phyloP scores from a whole-genome alignment of 1,140 invertebrate species.

The Vanessa tameamea region DNA sequence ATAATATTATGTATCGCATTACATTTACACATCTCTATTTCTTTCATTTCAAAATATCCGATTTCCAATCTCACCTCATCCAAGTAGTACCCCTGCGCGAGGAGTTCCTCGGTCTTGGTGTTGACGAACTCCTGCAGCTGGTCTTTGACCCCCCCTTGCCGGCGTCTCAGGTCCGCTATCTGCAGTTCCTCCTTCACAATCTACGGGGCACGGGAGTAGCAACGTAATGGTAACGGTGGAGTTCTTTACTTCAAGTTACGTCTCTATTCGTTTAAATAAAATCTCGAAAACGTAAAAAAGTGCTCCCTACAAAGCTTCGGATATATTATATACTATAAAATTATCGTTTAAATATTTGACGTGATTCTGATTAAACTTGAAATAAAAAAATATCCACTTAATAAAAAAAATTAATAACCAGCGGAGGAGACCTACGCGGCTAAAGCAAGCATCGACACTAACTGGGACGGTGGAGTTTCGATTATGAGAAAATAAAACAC shows the following conservation, averaged over 20 bases:
- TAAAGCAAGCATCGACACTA: constrained; percentile 13
- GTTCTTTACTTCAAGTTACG: constrained; percentile 52
- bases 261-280: not conserved
- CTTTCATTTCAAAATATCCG: too few relatives aligned
- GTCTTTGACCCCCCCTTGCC: constrained; percentile 79
- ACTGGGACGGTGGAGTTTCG: constrained; percentile 28
- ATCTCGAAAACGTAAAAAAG: not conserved
- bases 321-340: too few relatives aligned
- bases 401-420: constrained; percentile 47
- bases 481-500: constrained; percentile 47
- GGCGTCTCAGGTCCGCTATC: constrained; percentile 78
- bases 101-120: constrained; percentile 76
- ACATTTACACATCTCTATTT: too few relatives aligned
- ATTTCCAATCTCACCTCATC: constrained; percentile 66
- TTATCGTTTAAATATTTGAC: not conserved
- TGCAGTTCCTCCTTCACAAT: constrained; percentile 82
- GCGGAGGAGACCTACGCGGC: constrained; percentile 12
- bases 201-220: constrained; percentile 77
- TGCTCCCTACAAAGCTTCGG: not conserved
- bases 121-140: constrained; percentile 80
- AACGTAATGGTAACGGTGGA: constrained; percentile 55
- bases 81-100: constrained; percentile 70
- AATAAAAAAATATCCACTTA: constrained; percentile 55
- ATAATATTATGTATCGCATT: too few relatives aligned
- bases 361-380: constrained; percentile 19